Evolutionary conservation across 2,888 invertebrate species (phyloP).

Genomic region (Digitonthophagus gazella): DNA sequence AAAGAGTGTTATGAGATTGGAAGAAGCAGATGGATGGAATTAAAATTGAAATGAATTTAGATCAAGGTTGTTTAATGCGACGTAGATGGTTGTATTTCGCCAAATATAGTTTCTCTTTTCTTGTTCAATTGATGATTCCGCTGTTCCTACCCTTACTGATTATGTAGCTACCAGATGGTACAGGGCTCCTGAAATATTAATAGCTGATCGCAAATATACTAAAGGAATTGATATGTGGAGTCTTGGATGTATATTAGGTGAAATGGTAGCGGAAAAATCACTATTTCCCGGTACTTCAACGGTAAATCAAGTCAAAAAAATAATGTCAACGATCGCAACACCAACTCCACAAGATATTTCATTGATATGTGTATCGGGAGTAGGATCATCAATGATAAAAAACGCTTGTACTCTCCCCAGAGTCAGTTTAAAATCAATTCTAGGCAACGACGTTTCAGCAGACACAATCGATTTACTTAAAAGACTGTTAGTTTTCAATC

Average conservation of each 20-base stretch:
- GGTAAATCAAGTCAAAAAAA: conserved; percentile 91
- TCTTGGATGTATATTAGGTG: conserved; percentile 93
- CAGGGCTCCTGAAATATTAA: conserved; percentile 93
- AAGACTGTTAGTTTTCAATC: conserved; percentile 84
- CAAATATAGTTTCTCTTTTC: too few species aligned
- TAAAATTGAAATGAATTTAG: too few species aligned
- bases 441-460: conserved; percentile 67
- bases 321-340: conserved; percentile 77
- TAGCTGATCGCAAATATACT: conserved; percentile 92
- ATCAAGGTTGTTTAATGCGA: too few species aligned
- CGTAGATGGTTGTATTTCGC: too few species aligned
- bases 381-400: conserved; percentile 71
- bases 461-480: conserved; percentile 82
- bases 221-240: conserved; percentile 99
- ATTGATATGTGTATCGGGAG: conserved; percentile 67
- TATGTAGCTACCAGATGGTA: conserved; percentile 99
- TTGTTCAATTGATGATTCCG: too few species aligned
- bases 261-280: conserved; percentile 92
- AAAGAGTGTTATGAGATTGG: too few species aligned
- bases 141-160: conserved; percentile 86
- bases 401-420: conserved; percentile 58
- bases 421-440: conserved; percentile 53
- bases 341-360: conserved; percentile 73
- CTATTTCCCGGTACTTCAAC: conserved; percentile 95
- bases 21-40: too few species aligned